Conservation (phyloP, 2,888 invertebrate genomes). For the Mimas tiliae region DNA sequence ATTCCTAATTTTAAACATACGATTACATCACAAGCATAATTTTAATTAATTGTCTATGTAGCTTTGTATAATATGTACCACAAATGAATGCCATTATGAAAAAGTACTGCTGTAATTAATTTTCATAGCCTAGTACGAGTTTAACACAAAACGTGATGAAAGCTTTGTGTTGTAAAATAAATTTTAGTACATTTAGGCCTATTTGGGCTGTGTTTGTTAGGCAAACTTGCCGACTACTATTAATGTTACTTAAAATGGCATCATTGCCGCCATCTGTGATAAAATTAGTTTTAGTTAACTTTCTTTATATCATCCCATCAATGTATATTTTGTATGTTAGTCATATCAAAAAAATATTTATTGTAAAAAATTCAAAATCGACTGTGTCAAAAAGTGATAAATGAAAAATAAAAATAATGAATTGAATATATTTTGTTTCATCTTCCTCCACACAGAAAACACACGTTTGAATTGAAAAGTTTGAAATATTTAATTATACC, state of each 20-base stretch:
- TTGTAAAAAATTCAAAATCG: slow-evolving; percentile 73
- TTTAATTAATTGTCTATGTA: slow-evolving; percentile 31
- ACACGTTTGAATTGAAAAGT: neutral
- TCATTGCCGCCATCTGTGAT: slow-evolving; percentile 80
- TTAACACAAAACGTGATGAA: slow-evolving; percentile 19
- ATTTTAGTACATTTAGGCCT: slow-evolving; percentile 40
- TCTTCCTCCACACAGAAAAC: slow-evolving; percentile 1
- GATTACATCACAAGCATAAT: slow-evolving; percentile 31
- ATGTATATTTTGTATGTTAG: slow-evolving; percentile 76
- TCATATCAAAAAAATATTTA: slow-evolving; percentile 76
- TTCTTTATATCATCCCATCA: slow-evolving; percentile 61
- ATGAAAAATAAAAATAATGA: slow-evolving; percentile 71
- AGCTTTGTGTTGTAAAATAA: slow-evolving; percentile 34
- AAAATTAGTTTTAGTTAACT: slow-evolving; percentile 71
- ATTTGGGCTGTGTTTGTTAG: slow-evolving; percentile 55
- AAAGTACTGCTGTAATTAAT: slow-evolving; percentile 32
- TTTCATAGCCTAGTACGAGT: slow-evolving; percentile 27
- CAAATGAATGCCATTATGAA: slow-evolving; percentile 40
- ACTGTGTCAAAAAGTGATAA: slow-evolving; percentile 74
- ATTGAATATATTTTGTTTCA: slow-evolving; percentile 30
- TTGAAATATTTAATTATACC: neutral
- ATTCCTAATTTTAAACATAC: slow-evolving; percentile 39
- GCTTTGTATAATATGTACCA: slow-evolving; percentile 25
- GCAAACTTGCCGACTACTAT: slow-evolving; percentile 72
- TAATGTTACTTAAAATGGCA: slow-evolving; percentile 71